A percentile compares a stretch with the other conserved stretches of the same genome.
Conservation (phyloP, 2,888 invertebrate genomes). For the Palloptera scutellata region DNA sequence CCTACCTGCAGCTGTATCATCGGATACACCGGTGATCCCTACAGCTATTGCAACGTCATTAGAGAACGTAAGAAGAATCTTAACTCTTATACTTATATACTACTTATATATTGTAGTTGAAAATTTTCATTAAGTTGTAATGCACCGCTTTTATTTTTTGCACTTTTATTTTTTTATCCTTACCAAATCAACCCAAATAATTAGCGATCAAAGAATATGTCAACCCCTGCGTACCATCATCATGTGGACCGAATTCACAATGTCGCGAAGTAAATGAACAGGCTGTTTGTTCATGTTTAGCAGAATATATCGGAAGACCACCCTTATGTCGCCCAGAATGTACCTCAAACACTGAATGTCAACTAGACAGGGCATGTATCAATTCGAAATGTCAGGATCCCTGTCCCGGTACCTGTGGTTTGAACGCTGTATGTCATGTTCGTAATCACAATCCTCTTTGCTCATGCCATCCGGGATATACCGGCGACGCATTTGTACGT, state of each 20-base stretch:
- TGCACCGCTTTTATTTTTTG: conserved; percentile 33
- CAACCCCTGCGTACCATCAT: conserved; percentile 78
- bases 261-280: conserved; percentile 72
- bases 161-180: conserved; percentile 35
- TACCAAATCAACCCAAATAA: conserved; percentile 12
- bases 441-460: conserved; percentile 69
- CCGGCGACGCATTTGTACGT: conserved; percentile 76
- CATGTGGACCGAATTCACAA: conserved; percentile 78
- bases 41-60: conserved; percentile 72
- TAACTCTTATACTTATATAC: too few species aligned
- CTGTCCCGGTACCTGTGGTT: conserved; percentile 71
- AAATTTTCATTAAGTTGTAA: conserved; percentile 37
- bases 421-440: conserved; percentile 69
- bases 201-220: conserved; percentile 51
- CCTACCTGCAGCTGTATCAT: conserved; percentile 78
- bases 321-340: conserved; percentile 76
- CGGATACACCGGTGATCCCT: conserved; percentile 74
- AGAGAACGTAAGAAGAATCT: conserved; percentile 57
- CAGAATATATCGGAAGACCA: conserved; percentile 71
- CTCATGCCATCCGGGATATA: conserved; percentile 70
- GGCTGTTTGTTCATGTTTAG: conserved; percentile 71
- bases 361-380: conserved; percentile 69
- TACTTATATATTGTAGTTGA: too few species aligned
- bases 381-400: conserved; percentile 70
- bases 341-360: conserved; percentile 70